phyloP scores from a whole-genome alignment of 2,888 invertebrate genomes.

The Phorcus lineatus region DNA sequence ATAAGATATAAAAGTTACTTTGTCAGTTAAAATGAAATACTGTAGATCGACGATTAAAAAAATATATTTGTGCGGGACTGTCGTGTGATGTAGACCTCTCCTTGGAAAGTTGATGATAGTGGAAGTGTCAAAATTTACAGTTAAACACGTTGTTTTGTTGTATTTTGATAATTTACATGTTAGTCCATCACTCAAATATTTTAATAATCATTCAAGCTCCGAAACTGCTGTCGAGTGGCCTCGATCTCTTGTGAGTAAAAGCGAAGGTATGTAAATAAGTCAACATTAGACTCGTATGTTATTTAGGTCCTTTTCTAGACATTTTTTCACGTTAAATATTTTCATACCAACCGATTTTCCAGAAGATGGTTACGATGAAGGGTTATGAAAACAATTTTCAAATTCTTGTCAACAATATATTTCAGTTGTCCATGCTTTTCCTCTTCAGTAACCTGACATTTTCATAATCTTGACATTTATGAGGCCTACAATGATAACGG shows the following conservation, averaged over 20 bases:
- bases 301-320: background rate
- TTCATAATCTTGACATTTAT: too few species aligned
- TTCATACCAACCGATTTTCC: background rate
- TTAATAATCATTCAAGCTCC: too few species aligned
- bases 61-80: background rate
- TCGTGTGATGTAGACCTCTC: background rate
- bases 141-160: too few species aligned
- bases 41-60: too few species aligned
- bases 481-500: too few species aligned
- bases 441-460: background rate
- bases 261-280: background rate
- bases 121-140: background rate
- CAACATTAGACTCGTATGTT: background rate
- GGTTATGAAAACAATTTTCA: background rate
- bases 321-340: background rate
- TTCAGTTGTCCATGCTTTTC: background rate
- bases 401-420: background rate
- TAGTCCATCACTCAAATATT: background rate
- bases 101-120: conserved; percentile 19
- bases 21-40: too few species aligned
- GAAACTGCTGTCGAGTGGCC: too few species aligned
- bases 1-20: too few species aligned
- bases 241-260: background rate
- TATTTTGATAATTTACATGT: background rate
- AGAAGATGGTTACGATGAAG: background rate